Conservation (phyloP, 2,113 vertebrate genomes). For the Gasterosteus aculeatus region DNA sequence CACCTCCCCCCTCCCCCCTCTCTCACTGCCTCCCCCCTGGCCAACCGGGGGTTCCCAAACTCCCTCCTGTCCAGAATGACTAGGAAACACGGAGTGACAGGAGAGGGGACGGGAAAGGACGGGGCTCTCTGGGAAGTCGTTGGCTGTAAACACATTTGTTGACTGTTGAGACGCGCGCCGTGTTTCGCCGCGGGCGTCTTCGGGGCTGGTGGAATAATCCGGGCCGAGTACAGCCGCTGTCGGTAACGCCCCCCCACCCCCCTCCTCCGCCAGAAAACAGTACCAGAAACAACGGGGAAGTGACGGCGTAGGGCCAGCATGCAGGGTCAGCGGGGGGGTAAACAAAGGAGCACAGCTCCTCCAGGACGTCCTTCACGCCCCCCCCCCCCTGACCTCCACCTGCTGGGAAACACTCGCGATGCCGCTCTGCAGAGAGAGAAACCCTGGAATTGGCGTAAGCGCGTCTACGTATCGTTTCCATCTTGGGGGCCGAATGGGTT, state of each 20-base stretch:
- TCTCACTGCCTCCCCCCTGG: slow-evolving; percentile 33
- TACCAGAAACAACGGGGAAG: slow-evolving; percentile 47
- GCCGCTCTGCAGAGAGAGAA: not conserved
- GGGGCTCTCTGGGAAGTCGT: slow-evolving; percentile 42
- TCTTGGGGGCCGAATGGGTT: not conserved
- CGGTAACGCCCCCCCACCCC: slow-evolving; percentile 10
- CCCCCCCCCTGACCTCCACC: slow-evolving; percentile 48
- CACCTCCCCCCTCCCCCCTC: not conserved
- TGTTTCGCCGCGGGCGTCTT: slow-evolving; percentile 32
- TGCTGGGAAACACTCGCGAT: slow-evolving; percentile 21
- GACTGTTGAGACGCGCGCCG: slow-evolving; percentile 51
- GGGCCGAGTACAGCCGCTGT: slow-evolving; percentile 30
- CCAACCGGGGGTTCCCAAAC: slow-evolving; percentile 67
- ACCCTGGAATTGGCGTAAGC: not conserved
- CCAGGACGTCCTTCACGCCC: slow-evolving; percentile 67
- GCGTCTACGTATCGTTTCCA: not conserved
- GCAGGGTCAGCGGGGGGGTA: slow-evolving; percentile 58
- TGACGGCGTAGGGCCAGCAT: slow-evolving; percentile 52
- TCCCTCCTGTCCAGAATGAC: slow-evolving; percentile 61
- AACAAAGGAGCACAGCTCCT: slow-evolving; percentile 59
- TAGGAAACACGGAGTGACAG: slow-evolving; percentile 29
- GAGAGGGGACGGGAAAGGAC: not conserved
- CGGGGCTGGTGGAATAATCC: slow-evolving; percentile 59
- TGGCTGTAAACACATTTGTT: slow-evolving; percentile 70
- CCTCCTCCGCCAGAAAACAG: slow-evolving; percentile 17